A percentile compares a stretch with the other conserved stretches of the same genome.
Evolutionary conservation across 2,113 vertebrate species (phyloP).

Genomic region (Rattus norvegicus): GRCr8 NC_086026.1:18517501-18518000

Average conservation of each 20-base stretch:
- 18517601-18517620: constrained; percentile 30
- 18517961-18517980: not conserved
- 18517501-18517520: not conserved
- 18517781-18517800: not conserved
- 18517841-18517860: not conserved
- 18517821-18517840: not conserved
- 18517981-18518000: not conserved
- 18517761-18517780: not conserved
- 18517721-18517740: constrained; percentile 33
- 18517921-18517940: not conserved
- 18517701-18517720: constrained; percentile 18
- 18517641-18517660: not conserved
- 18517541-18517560: not conserved
- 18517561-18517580: constrained; percentile 4
- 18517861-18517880: constrained; percentile 3
- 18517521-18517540: not conserved
- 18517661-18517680: constrained; percentile 8
- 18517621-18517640: constrained; percentile 11
- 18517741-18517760: constrained; percentile 3
- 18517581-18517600: not conserved
- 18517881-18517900: not conserved
- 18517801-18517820: not conserved
- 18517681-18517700: not conserved
- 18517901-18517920: constrained; percentile 25
- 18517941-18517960: not conserved